These are phyloP conservation scores for Hirundichthys speculiger DNA, from an alignment of 2,113 vertebrate species.

Conservation along the genomic window DNA sequence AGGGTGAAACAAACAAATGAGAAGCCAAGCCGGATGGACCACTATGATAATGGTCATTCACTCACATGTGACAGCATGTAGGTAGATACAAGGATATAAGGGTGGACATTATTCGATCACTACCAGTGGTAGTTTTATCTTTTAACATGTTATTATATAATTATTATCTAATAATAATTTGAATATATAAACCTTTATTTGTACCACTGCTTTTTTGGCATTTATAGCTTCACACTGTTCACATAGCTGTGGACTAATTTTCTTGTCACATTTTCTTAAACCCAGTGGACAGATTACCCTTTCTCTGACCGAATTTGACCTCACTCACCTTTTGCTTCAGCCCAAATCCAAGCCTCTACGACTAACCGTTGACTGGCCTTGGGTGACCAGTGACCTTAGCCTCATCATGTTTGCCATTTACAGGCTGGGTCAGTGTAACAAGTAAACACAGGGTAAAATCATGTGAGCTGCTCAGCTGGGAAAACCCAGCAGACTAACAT, in stretches of 20 bases:
- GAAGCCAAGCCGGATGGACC: too few relatives aligned
- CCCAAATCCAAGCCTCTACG: constrained; percentile 55
- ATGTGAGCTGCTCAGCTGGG: constrained; percentile 16
- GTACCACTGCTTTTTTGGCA: too few relatives aligned
- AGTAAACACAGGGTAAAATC: constrained; percentile 38
- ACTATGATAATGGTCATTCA: too few relatives aligned
- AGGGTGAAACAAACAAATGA: too few relatives aligned
- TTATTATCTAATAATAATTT: too few relatives aligned
- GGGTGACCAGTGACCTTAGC: constrained; percentile 59
- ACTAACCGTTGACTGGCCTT: constrained; percentile 53
- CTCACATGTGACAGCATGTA: too few relatives aligned
- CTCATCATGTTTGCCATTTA: constrained; percentile 38
- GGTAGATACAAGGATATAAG: too few relatives aligned
- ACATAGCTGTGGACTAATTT: background rate
- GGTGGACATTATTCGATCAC: too few relatives aligned
- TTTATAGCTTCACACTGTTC: background rate
- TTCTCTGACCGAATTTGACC: constrained; percentile 41
- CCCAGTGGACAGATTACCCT: constrained; percentile 22
- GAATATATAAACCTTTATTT: too few relatives aligned
- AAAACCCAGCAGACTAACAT: constrained; percentile 3
- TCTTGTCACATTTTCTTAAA: constrained; percentile 30
- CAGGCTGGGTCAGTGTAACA: constrained; percentile 14
- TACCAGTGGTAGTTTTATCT: too few relatives aligned
- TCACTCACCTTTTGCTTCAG: constrained; percentile 33
- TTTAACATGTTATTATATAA: too few relatives aligned